Evolutionary conservation across 2,113 vertebrate genomes (phyloP), one percentile per base, ranked within the genome.

Genomic region (Tauraco erythrolophus): DNA sequence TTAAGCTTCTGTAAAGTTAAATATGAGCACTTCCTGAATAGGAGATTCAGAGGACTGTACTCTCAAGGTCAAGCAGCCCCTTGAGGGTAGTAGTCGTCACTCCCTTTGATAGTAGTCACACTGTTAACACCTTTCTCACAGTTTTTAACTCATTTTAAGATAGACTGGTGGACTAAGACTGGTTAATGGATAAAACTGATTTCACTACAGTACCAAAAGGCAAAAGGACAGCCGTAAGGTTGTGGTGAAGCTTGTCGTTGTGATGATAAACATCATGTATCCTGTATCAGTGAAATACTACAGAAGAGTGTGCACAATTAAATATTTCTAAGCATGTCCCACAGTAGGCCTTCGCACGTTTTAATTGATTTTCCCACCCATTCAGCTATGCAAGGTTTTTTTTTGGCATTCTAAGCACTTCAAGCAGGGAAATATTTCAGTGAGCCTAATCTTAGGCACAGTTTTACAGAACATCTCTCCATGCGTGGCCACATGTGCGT

Each of bases 401-500:
- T 31, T 50, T 69, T 68, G 54, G 4, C 6, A 14, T 13, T 78
- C 27, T 53, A 53, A 74, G 8, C 10, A 28, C 27, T 88, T 46
- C 6, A 35, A 35, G 6, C 9, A 1, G 27, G 13, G 25, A 28
- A 45, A 45, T 62, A 35, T 19, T 88, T 76, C 50, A 58, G 9
- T 37, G 4, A 6, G 18, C 10, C 24, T 66, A 19, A 22, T 43
- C 23, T n/a, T 68, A 33, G 27, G 58, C 19, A 61, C 9, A 30
- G 11, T 30, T 84, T 60, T 50, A 51, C 18, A 45, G 62, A 72
- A 39, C 10, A 23, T 30, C 3, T 11, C 21, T 69, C 50, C 28
- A 23, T 23, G 3, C 9, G 62, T 80, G 77, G 37, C 41, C 21
- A 41, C 1, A 0, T 0, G 7, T 35, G 13, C 14, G 45, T 35